phyloP scores from a whole-genome alignment of 2,797 vertebrate species.

The Tarsius wallacei region DNA sequence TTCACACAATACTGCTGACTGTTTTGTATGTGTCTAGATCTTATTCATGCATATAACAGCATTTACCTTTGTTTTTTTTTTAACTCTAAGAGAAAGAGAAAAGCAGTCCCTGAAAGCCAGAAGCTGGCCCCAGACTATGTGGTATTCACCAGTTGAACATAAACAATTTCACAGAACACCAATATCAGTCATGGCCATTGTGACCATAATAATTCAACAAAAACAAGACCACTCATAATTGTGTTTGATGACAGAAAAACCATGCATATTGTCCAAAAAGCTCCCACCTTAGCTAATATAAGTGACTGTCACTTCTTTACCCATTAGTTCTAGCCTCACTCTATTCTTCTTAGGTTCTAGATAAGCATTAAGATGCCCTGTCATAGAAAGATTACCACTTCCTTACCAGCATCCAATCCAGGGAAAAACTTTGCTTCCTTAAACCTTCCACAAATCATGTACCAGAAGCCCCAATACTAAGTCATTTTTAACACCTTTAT shows the following conservation, averaged over 20 bases:
- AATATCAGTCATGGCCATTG: neutral
- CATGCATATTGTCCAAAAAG: neutral
- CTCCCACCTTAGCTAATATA: neutral
- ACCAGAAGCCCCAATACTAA: neutral
- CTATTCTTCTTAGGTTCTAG: neutral
- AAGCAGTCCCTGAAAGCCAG: neutral
- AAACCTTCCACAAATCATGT: neutral
- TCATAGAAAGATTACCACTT: neutral
- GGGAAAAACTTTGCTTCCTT: neutral
- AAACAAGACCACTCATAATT: neutral
- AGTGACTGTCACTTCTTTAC: neutral
- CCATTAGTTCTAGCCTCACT: neutral
- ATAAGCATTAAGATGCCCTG: neutral
- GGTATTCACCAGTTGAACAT: neutral
- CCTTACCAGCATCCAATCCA: neutral
- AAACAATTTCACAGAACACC: neutral
- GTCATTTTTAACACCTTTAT: neutral
- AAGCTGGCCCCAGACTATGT: neutral
- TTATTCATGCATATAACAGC: neutral
- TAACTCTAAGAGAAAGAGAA: conserved; percentile 12
- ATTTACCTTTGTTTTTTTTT: neutral
- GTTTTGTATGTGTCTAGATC: neutral
- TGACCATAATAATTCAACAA: neutral
- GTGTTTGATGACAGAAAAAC: neutral
- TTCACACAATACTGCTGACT: neutral